Evolutionary conservation across 64 coral and sea anemone genomes (phyloP), one percentile per base, ranked within the genome.

Genomic region (Hydrozoanthus tunicans): DNA sequence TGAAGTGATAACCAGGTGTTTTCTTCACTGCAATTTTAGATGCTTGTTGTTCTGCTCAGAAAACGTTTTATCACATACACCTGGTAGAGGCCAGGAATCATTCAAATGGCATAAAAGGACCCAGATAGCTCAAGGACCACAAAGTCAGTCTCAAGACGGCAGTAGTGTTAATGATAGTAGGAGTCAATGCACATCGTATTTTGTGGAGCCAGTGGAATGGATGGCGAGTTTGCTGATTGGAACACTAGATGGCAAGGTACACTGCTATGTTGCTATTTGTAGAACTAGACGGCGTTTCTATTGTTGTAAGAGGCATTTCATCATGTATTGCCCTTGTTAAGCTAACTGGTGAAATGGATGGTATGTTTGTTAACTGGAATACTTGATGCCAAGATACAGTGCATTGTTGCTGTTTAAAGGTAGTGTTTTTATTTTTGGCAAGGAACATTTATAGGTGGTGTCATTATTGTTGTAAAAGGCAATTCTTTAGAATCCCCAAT

Each of bases 141-240:
- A 53, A 6, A n/a, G 24, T 56, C n/a, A 14, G 23, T 3, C 4
- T 52, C 62, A 43, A n/a, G 51, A 8, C 69, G 64, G 13, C 10
- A 64, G 23, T 51, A 56, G 14, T 67, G 14, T 9, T 20, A 17
- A 7, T 52, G 81, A n/a, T 5, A 70, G 23, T 9, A 69, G 81
- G 43, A 82, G 52, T 68, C 54, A 77, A 12, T 98, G 95, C 65
- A 94, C 92, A 5, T 98, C 95, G 56, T 59, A 82, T 17, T 98
- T 98, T 90, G 84, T 98, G 58, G 95, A 98, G 20, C 93, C 95
- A 64, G 82, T 98, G 2, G 72, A 86, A 10, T 98, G 95, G 93
- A 98, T 98, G 95, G 70, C 72, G 81, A 59, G 66, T 51, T 81
- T 86, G 64, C 68, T 93, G 59, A 62, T 92, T 57, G 95, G 96